phyloP scores from a whole-genome alignment of 1,140 invertebrate genomes.

The Cydia strobilella region DNA sequence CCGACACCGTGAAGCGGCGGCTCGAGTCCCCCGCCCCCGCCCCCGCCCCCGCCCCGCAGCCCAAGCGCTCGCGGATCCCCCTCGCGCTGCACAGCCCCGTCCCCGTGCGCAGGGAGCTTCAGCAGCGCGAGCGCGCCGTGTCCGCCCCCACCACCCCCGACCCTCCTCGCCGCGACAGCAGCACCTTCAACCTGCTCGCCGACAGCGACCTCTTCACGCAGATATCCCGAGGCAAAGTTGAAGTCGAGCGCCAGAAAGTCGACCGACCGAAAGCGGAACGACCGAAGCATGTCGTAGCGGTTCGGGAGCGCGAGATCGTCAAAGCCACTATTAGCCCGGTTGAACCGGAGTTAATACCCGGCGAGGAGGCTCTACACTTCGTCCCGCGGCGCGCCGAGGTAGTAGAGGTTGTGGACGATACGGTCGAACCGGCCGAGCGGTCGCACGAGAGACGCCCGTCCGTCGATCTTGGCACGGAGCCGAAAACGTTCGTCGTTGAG shows the following conservation, averaged over 20 bases:
- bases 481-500: conserved; percentile 70
- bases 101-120: conserved; percentile 59
- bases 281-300: conserved; percentile 74
- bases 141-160: conserved; percentile 56
- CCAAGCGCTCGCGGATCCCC: conserved; percentile 73
- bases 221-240: conserved; percentile 82
- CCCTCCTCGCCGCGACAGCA: conserved; percentile 56
- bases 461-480: conserved; percentile 62
- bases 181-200: conserved; percentile 83
- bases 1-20: conserved; percentile 76
- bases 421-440: conserved; percentile 35
- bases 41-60: conserved; percentile 56
- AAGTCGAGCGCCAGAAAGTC: conserved; percentile 14
- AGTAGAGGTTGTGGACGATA: not conserved
- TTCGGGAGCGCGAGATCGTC: conserved; percentile 80
- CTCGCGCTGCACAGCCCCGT: conserved; percentile 70
- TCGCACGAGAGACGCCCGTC: conserved; percentile 43
- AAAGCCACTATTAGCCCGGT: conserved; percentile 79
- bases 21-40: conserved; percentile 66
- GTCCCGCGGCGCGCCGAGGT: conserved; percentile 56
- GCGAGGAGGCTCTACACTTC: conserved; percentile 60
- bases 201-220: conserved; percentile 86
- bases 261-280: too few relatives aligned
- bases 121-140: not conserved
- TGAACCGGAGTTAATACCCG: conserved; percentile 54